Evolutionary conservation across 1,140 invertebrate genomes (phyloP).

Genomic region (Drosophila jambulina): DNA sequence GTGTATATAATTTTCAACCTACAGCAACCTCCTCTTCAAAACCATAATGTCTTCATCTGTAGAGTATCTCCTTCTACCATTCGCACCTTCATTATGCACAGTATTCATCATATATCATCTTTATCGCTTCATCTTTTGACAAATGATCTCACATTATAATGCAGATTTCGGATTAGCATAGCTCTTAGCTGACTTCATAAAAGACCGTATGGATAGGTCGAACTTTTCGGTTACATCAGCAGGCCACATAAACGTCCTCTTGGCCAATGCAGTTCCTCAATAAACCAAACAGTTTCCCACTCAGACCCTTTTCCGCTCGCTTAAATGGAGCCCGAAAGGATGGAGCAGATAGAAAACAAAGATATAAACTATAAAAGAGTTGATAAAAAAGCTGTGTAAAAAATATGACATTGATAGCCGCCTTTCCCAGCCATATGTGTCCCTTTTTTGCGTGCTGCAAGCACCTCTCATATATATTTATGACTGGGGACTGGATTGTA

Average conservation of each 20-base stretch:
- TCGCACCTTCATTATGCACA: constrained; percentile 39
- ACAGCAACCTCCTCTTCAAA: background rate
- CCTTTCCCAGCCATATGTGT: constrained; percentile 42
- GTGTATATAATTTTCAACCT: too few relatives aligned
- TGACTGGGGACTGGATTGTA: constrained; percentile 56
- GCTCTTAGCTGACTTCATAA: constrained; percentile 39
- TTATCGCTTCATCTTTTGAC: constrained; percentile 56
- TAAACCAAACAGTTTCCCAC: constrained; percentile 53
- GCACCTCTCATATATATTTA: constrained; percentile 65
- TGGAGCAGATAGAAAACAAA: constrained; percentile 62
- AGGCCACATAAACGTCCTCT: constrained; percentile 17
- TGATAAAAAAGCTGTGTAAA: constrained; percentile 59
- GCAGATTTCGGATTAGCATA: constrained; percentile 60
- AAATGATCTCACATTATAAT: constrained; percentile 58
- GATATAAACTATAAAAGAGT: constrained; percentile 80
- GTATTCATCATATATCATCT: constrained; percentile 37
- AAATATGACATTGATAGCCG: constrained; percentile 78
- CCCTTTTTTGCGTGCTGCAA: constrained; percentile 31
- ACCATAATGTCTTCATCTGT: background rate
- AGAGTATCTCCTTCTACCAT: constrained; percentile 4
- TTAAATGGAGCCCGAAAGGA: constrained; percentile 41
- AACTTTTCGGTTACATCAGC: constrained; percentile 26
- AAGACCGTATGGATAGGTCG: constrained; percentile 11
- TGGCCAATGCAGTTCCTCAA: constrained; percentile 65
- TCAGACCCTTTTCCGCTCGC: constrained; percentile 41